Base-by-base conservation (phyloP, 2,797 vertebrate genomes). In the Halcyon badia region DNA sequence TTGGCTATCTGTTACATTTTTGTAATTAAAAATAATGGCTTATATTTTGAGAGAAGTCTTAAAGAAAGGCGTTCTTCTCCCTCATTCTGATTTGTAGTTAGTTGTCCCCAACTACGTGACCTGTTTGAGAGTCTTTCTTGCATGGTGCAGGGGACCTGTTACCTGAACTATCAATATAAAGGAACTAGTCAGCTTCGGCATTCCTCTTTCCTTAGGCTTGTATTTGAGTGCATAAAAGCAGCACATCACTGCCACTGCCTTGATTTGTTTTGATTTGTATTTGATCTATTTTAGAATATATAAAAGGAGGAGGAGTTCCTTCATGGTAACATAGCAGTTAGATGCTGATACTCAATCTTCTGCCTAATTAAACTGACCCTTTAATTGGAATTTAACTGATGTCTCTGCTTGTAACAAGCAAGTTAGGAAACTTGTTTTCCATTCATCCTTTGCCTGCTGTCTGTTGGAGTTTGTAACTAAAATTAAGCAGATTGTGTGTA, bases 341-440 rank as follows among this genome's bases (percentile, higher is more conserved):
- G 48, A 58, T 6, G 6, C 11, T 62, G 13, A 3, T 39, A 30
- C 42, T n/a, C 33, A 87, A 46, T 60, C 17, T 12, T 8, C 25
- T 83, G n/a, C 71, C 20, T 80, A 69, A 89, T 83, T 94, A 92
- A 89, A 52, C 30, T 42, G 41, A 68, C 42, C 30, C 15, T 82
- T 86, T 73, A 88, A 76, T 26, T 64, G 37, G 33, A 83, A 83
- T 81, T 65, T 82, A 83, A 58, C 37, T 83, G 44, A 37, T 18
- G 22, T 0, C 1, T 57, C 56, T 83, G 21, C n/a, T 75, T 2
- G 1, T 61, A 69, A 80, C 28, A 76, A 30, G 31, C 8, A 68
- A 77, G 60, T 60, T 52, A 62, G 48, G 48, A 90, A 93, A 77
- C 3, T 14, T 52, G 3, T 5, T 91, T 83, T 61, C 14, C 3